These are phyloP conservation scores for Ivindomyrus marchei DNA, from an alignment of 2,113 vertebrate species.

Conservation along the genomic window DNA sequence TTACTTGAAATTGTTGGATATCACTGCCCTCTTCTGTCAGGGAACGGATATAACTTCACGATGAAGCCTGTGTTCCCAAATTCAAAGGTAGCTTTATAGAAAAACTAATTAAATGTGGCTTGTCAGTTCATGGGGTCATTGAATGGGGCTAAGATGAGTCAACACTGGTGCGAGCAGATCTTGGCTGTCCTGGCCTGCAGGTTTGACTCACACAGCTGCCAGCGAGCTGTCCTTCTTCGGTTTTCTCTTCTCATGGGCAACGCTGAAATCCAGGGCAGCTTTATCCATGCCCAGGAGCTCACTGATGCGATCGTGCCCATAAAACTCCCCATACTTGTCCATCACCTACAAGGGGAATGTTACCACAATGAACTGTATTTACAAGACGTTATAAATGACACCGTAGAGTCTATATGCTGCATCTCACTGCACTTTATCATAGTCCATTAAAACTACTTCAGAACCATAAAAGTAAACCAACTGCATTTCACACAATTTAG, in stretches of 20 bases:
- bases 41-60: background rate
- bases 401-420: background rate
- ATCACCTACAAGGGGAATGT: conserved; percentile 68
- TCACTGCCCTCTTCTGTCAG: conserved; percentile 33
- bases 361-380: background rate
- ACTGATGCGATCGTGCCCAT: conserved; percentile 89
- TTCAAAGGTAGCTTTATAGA: background rate
- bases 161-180: background rate
- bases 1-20: background rate
- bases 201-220: conserved; percentile 77
- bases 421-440: background rate
- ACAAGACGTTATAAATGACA: background rate
- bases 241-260: conserved; percentile 85
- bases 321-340: conserved; percentile 97
- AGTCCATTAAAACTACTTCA: background rate
- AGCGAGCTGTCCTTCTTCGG: conserved; percentile 89
- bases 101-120: background rate
- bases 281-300: conserved; percentile 93
- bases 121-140: too few relatives aligned
- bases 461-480: background rate
- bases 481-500: background rate
- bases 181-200: conserved; percentile 24
- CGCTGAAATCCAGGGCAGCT: conserved; percentile 89
- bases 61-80: background rate
- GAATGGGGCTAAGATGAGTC: background rate